These are phyloP conservation scores for Ectropis crepuscularia DNA, from an alignment of 2,888 invertebrate species.

Conservation along the genomic window DNA sequence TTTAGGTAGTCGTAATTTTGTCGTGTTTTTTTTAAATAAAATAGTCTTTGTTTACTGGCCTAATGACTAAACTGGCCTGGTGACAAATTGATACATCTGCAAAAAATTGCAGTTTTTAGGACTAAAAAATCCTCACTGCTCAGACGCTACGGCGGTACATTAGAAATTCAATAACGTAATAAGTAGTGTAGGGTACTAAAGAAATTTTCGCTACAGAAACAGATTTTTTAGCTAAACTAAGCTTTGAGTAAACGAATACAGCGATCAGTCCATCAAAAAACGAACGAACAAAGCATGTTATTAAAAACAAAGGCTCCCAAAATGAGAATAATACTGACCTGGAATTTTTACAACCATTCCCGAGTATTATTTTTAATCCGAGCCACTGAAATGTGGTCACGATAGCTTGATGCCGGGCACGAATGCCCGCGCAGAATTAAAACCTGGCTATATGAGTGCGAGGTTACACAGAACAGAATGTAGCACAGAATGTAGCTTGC, in stretches of 20 bases:
- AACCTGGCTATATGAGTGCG: neutral
- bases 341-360: slow-evolving; percentile 15
- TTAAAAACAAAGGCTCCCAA: slow-evolving; percentile 2
- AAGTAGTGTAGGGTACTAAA: neutral
- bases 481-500: no score
- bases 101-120: neutral
- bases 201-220: neutral
- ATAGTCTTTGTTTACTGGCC: no score
- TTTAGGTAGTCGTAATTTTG: neutral
- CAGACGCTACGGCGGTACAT: neutral
- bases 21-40: no score
- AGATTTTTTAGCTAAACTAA: neutral
- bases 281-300: neutral
- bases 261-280: neutral
- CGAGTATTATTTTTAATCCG: slow-evolving; percentile 17
- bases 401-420: slow-evolving; percentile 9
- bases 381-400: slow-evolving; percentile 16
- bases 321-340: slow-evolving; percentile 12
- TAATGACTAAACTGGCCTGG: no score
- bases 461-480: neutral
- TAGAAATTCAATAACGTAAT: neutral
- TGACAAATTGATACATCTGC: no score
- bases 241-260: neutral
- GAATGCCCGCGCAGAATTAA: slow-evolving; percentile 12
- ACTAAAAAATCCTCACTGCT: neutral